Evolutionary conservation across 2,888 invertebrate species (phyloP).

Genomic region (Catonia carolina): DNA sequence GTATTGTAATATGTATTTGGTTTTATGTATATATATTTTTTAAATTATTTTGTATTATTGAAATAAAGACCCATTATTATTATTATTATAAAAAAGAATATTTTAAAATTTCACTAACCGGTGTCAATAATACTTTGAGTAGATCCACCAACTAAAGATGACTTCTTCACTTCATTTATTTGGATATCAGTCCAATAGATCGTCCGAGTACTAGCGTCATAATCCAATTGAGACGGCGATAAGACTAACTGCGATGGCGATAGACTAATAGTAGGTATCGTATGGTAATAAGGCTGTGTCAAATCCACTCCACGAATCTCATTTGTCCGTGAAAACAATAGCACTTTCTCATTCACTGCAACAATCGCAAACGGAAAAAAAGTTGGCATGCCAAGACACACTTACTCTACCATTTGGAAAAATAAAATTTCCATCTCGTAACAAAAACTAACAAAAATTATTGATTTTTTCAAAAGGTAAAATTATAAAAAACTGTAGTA

Average conservation of each 20-base stretch:
- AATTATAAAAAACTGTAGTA: too few species aligned
- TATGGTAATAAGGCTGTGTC: slow-evolving; percentile 64
- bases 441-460: slow-evolving; percentile 16
- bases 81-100: too few species aligned
- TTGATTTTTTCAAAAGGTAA: too few species aligned
- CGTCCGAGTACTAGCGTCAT: slow-evolving; percentile 55
- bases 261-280: slow-evolving; percentile 72
- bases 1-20: too few species aligned
- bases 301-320: slow-evolving; percentile 81
- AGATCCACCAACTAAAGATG: slow-evolving; percentile 59
- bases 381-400: slow-evolving; percentile 22
- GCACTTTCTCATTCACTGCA: slow-evolving; percentile 65
- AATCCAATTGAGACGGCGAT: slow-evolving; percentile 63
- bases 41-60: too few species aligned
- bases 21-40: too few species aligned
- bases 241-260: slow-evolving; percentile 52
- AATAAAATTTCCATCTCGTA: slow-evolving; percentile 6
- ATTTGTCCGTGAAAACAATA: slow-evolving; percentile 66
- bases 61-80: too few species aligned
- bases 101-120: slow-evolving; percentile 48
- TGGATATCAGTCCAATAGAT: slow-evolving; percentile 75
- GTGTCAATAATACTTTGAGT: slow-evolving; percentile 68
- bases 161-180: slow-evolving; percentile 65
- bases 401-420: background rate
- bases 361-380: slow-evolving; percentile 26